These are phyloP conservation scores for Isoperla grammatica DNA, from an alignment of 2,888 invertebrate species.

Conservation along the genomic window DNA sequence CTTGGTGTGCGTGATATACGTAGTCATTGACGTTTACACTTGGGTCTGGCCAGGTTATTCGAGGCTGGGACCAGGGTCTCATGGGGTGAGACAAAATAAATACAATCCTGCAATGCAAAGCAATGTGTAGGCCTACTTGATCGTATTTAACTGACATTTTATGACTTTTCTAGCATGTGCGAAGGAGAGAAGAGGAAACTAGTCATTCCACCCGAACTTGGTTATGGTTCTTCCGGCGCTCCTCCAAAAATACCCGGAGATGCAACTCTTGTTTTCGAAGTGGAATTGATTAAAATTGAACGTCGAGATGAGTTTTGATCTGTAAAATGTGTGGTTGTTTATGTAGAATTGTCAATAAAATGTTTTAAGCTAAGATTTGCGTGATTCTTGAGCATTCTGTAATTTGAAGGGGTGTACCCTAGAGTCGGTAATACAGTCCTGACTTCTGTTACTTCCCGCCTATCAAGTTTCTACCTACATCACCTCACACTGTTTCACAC, in stretches of 20 bases:
- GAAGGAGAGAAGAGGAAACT: conserved; percentile 80
- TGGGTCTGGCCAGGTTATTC: conserved; percentile 80
- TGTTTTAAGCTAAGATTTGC: no score
- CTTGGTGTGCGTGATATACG: no score
- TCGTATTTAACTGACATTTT: background rate
- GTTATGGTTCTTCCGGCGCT: conserved; percentile 75
- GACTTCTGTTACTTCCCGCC: no score
- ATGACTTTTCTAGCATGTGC: conserved; percentile 52
- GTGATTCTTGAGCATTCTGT: no score
- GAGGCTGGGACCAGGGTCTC: conserved; percentile 87
- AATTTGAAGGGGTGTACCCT: no score
- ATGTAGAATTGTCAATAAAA: no score
- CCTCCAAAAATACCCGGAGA: conserved; percentile 79
- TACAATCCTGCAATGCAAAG: no score
- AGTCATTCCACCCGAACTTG: conserved; percentile 79
- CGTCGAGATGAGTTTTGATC: conserved; percentile 50
- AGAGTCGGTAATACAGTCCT: no score
- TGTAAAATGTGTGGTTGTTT: no score
- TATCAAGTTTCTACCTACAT: no score
- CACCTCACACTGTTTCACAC: no score
- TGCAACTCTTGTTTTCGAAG: conserved; percentile 73
- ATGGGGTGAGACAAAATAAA: conserved; percentile 53
- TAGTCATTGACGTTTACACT: conserved; percentile 78
- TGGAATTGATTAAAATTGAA: conserved; percentile 71
- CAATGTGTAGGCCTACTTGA: background rate